Conservation (phyloP, 2,888 invertebrate species). For the Aphidius colemani region DNA sequence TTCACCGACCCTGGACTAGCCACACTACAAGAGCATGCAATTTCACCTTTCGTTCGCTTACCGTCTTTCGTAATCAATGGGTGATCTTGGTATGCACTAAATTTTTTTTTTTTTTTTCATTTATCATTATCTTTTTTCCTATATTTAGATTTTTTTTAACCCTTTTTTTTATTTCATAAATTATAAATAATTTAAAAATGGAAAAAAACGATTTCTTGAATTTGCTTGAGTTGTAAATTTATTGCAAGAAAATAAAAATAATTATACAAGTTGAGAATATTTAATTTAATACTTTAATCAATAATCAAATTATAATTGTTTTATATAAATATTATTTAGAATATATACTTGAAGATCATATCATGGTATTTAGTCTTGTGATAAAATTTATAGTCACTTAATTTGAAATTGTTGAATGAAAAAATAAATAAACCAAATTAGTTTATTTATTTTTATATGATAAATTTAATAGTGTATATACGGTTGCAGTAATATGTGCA, state of each 20-base stretch:
- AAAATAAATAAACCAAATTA: too few species aligned
- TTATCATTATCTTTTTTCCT: neutral
- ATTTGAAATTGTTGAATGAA: too few species aligned
- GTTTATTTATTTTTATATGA: too few species aligned
- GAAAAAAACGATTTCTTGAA: neutral
- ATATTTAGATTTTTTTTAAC: neutral
- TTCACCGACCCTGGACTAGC: slow-evolving; percentile 38
- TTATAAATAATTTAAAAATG: neutral
- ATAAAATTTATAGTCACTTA: too few species aligned
- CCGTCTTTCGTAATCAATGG: slow-evolving; percentile 8
- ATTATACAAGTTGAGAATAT: too few species aligned
- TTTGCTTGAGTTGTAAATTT: neutral
- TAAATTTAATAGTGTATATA: neutral
- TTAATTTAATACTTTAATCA: too few species aligned
- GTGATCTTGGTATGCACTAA: neutral
- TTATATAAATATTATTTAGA: too few species aligned
- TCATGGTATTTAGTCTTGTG: too few species aligned
- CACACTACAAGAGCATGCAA: slow-evolving; percentile 22
- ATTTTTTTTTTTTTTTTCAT: neutral
- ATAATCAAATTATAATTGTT: too few species aligned
- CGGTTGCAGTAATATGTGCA: slow-evolving; percentile 12
- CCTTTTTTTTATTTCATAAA: neutral
- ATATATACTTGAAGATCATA: too few species aligned
- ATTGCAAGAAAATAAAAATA: too few species aligned
- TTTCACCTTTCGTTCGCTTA: slow-evolving; percentile 31